Evolutionary conservation across 1,140 invertebrate genomes (phyloP), one percentile per base, ranked within the genome.

Genomic region (Pantala flavescens): DNA sequence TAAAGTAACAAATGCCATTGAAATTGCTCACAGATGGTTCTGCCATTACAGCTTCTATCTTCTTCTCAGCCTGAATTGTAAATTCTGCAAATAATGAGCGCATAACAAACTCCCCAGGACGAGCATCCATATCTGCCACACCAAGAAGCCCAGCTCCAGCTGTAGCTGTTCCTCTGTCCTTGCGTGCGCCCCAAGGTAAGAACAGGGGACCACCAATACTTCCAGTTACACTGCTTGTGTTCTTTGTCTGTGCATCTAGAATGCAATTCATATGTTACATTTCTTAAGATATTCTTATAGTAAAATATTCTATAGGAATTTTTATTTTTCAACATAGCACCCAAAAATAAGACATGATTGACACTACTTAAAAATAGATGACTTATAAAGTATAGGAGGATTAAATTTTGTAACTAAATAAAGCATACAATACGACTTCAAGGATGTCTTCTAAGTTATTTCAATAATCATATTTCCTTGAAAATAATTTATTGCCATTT

Each of bases 91-190:
- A 98, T 0, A 98, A 86, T 43, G 92, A 94, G 71, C 94, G 86
- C 90, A 98, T 95, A 0, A 98, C 94, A 85, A 93, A 98, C 82
- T 98, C 96, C 23, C 96, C 96, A 0, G 95, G 94, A 75, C 90
- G 84, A 19, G 91, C 81, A 81, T 91, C 88, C 78, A 88, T 87
- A 76, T 91, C 90, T 24, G 79, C 75, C 72, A 76, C 76, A 42
- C 82, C 78, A 72, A 78, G 80, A 5, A 81, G 79, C 74, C 82
- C 84, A 23, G 85, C 80, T 74, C 84, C 82, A 23, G 77, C 74
- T 73, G 88, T 86, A 36, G 87, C 84, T 49, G 86, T 85, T 0
- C 87, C 85, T 42, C 90, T 84, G 80, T 91, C 91, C 80, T 93
- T 93, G 76, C 91, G 89, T 16, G 88, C 88, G 75, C 91, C 91